Base-by-base conservation (phyloP, 2,113 vertebrate genomes). In the Pelobates fuscus region DNA sequence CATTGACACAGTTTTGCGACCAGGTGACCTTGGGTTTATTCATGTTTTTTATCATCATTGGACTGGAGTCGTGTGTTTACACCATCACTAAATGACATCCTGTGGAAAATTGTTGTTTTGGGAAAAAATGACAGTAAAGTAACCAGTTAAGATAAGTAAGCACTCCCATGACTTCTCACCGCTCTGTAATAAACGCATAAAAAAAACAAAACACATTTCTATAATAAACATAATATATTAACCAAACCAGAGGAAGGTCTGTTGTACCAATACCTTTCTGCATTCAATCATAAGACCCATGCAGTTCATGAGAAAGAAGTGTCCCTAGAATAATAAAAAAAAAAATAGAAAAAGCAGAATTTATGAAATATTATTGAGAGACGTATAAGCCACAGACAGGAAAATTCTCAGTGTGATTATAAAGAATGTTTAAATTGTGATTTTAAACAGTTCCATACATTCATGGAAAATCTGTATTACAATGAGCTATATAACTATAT, bases 81-180 rank as follows among this genome's bases (percentile, higher is more conserved):
- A 65, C 15, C 27, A 52, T 64, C 32, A 41, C 21, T 26, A 44
- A 41, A 25, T 20, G 12, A 54, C 70, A 26, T 73, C 44, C 46
- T 55, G 62, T 73, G 70, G 70, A 73, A 73, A 72, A 73, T 26
- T 29, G 30, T 55, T 55, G 21, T n/a, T 64, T 55, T 64, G 15
- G 27, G 30, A 55, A 73, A n/a, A 15, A 52, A 63, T 21, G 27
- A 23, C n/a, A 32, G 49, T 63, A 73, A 73, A 73, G 25, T 43
- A 24, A 46, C 59, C 25, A 49, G 18, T 25, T 3, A 5, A n/a
- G 41, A 49, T 64, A 49, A 63, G 29, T 37, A 63, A 63, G 60
- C 60, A 20, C 20, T 21, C n/a, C 60, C 60, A 63, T 37, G 30
- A 73, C 43, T 44, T 64, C 24, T 63, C 29, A 64, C 44, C 30